A percentile compares a stretch with the other conserved stretches of the same genome.
Conservation (phyloP, 2,113 vertebrate genomes). For the Pycnonotus jocosus region DNA sequence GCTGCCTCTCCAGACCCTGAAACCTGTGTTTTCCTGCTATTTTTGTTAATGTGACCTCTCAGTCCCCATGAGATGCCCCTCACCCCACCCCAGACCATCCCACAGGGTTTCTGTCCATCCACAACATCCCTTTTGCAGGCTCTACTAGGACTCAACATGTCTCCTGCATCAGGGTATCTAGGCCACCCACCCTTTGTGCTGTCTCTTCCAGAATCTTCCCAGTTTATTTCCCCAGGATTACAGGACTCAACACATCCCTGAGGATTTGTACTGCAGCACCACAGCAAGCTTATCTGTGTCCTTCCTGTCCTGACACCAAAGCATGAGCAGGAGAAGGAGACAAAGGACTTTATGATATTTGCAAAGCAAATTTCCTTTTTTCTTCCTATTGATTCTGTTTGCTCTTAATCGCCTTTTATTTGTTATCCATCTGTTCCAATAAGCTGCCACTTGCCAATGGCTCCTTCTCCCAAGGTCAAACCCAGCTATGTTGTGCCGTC, state of each 20-base stretch:
- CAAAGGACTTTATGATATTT: background rate
- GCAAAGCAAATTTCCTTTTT: constrained; percentile 6
- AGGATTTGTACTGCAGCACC: background rate
- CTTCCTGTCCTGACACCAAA: background rate
- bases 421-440: background rate
- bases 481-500: background rate
- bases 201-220: background rate
- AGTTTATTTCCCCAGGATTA: background rate
- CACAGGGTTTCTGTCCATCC: background rate
- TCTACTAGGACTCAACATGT: background rate
- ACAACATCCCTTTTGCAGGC: rapidly evolving
- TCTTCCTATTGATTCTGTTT: background rate
- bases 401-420: background rate
- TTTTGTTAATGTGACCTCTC: background rate
- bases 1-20: background rate
- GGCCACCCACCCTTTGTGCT: background rate
- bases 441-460: background rate
- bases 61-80: background rate
- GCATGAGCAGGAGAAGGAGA: background rate
- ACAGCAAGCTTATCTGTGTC: background rate
- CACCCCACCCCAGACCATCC: background rate
- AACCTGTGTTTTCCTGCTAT: background rate
- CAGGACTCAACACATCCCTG: background rate
- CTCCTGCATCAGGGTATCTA: background rate
- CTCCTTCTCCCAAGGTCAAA: background rate